Conservation (phyloP, 2,888 invertebrate genomes). For the Ectemnius cavifrons region DNA sequence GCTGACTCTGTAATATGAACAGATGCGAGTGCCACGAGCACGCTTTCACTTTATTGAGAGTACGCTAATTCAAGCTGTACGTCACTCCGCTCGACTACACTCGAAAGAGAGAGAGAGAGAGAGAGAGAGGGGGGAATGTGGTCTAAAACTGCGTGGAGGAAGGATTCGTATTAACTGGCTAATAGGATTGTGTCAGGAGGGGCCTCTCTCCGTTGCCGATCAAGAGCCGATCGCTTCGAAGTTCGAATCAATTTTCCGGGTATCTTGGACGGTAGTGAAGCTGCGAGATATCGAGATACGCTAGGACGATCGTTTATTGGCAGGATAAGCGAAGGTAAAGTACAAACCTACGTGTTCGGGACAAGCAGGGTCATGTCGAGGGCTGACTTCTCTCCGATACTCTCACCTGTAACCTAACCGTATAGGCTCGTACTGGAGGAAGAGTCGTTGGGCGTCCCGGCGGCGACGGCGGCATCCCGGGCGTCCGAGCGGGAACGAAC, state of each 20-base stretch:
- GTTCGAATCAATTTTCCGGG: neutral
- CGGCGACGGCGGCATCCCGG: neutral
- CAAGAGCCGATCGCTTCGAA: neutral
- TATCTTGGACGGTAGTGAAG: slow-evolving; percentile 15
- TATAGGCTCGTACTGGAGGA: slow-evolving; percentile 4
- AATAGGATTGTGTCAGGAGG: too few relatives aligned
- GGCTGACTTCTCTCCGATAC: slow-evolving; percentile 44
- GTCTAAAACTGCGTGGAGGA: neutral
- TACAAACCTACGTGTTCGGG: slow-evolving; percentile 46
- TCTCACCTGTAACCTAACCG: slow-evolving; percentile 31
- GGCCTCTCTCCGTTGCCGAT: too few relatives aligned
- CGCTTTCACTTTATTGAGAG: slow-evolving; percentile 47
- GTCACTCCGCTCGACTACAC: slow-evolving; percentile 12
- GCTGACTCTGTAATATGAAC: slow-evolving; percentile 43
- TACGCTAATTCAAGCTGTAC: slow-evolving; percentile 42
- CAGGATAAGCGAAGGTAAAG: slow-evolving; percentile 24
- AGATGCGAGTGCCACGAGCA: slow-evolving; percentile 27
- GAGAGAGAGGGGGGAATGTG: neutral
- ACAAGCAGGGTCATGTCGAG: slow-evolving; percentile 58
- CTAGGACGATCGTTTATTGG: slow-evolving; percentile 15
- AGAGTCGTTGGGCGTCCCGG: too few relatives aligned
- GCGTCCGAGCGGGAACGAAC: neutral
- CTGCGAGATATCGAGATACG: slow-evolving; percentile 26
- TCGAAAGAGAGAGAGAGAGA: too few relatives aligned
- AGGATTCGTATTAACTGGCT: neutral